These are phyloP conservation scores for Meiosimyza decipiens DNA, from an alignment of 2,888 invertebrate species.

Conservation along the genomic window DNA sequence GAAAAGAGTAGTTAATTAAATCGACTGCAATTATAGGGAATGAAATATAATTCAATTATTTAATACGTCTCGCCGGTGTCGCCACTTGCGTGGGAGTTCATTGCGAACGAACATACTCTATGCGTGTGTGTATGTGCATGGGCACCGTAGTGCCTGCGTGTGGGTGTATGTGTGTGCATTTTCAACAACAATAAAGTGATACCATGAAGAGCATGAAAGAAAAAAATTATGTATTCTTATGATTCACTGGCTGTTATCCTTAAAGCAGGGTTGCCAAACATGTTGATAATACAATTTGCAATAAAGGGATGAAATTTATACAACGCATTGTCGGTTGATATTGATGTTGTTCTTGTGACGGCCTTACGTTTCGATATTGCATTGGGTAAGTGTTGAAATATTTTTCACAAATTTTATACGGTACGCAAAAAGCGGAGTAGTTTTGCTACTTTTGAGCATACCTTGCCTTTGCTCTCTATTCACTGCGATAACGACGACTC, in stretches of 20 bases:
- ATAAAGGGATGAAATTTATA: slow-evolving; percentile 28
- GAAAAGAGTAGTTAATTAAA: background rate
- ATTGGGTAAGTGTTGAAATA: background rate
- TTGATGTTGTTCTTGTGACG: background rate
- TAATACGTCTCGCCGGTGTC: background rate
- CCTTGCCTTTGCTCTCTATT: background rate
- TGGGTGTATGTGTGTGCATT: slow-evolving; percentile 2
- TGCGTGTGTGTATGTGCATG: background rate
- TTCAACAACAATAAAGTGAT: slow-evolving; percentile 10
- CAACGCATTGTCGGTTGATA: background rate
- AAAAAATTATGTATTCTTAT: slow-evolving; percentile 21
- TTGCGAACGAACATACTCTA: background rate
- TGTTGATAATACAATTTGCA: slow-evolving; percentile 10
- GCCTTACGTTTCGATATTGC: slow-evolving; percentile 3
- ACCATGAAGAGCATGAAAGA: background rate
- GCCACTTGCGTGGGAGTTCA: slow-evolving; percentile 4
- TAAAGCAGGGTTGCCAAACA: slow-evolving; percentile 29
- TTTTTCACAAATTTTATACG: too few species aligned
- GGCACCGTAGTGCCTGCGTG: background rate
- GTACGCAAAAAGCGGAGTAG: background rate
- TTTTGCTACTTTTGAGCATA: slow-evolving; percentile 19
- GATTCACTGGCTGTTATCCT: slow-evolving; percentile 26
- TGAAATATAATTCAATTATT: background rate
- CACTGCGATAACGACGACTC: background rate
- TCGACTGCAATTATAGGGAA: too few species aligned